These are phyloP conservation scores for Xiphias gladius DNA, from an alignment of 2,113 vertebrate genomes.

Conservation along the genomic window DNA sequence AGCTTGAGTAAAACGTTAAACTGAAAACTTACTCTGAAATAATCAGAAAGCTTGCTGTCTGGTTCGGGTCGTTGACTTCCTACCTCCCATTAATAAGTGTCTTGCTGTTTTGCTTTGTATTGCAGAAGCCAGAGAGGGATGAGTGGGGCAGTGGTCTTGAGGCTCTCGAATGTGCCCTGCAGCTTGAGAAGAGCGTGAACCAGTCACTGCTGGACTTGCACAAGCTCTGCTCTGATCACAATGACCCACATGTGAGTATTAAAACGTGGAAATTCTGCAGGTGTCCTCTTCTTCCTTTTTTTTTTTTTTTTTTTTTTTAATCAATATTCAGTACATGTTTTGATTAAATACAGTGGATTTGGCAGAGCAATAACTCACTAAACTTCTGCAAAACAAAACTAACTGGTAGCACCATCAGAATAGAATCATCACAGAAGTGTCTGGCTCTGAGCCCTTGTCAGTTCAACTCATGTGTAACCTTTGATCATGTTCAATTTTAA, in stretches of 20 bases:
- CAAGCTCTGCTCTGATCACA: slow-evolving; percentile 92
- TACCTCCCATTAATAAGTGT: slow-evolving; percentile 5
- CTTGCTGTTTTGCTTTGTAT: slow-evolving; percentile 19
- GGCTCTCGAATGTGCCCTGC: slow-evolving; percentile 92
- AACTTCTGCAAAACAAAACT: too few species aligned
- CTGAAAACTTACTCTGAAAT: background rate
- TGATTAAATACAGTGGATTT: too few species aligned
- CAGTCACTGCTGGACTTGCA: slow-evolving; percentile 95
- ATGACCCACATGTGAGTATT: slow-evolving; percentile 93
- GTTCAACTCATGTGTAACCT: background rate
- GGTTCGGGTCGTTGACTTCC: background rate
- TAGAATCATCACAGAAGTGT: too few species aligned
- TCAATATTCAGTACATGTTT: background rate
- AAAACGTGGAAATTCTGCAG: background rate
- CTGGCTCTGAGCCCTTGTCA: too few species aligned
- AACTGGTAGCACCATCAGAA: background rate
- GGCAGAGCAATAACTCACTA: too few species aligned
- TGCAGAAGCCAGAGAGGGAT: slow-evolving; percentile 91
- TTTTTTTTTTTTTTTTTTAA: background rate
- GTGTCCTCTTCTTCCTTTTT: background rate
- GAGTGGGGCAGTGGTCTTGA: slow-evolving; percentile 95
- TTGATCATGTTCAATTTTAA: background rate
- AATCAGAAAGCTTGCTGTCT: background rate
- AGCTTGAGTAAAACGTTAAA: slow-evolving; percentile 52
- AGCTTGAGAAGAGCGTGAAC: slow-evolving; percentile 89